Evolutionary conservation across 2,888 invertebrate species (phyloP).

Genomic region (Synanthedon vespiformis): DNA sequence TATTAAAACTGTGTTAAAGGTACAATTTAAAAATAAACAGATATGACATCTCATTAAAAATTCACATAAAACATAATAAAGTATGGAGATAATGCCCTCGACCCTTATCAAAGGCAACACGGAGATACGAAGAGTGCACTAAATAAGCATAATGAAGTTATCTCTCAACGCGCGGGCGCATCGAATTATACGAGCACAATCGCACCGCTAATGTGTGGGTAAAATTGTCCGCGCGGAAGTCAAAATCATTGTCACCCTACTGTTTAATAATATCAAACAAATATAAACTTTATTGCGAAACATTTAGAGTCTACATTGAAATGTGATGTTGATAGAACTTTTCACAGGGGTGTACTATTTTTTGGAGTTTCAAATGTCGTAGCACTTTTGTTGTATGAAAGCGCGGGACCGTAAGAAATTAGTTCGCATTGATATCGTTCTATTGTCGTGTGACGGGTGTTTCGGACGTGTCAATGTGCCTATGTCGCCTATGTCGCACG

Average conservation of each 20-base stretch:
- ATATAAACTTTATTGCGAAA: constrained; percentile 4
- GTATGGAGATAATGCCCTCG: background rate
- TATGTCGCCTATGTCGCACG: constrained; percentile 8
- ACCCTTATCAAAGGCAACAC: constrained; percentile 18
- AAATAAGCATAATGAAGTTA: constrained; percentile 32
- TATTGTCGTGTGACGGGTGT: constrained; percentile 20
- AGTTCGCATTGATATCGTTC: constrained; percentile 53
- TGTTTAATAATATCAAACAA: background rate
- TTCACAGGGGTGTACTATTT: background rate
- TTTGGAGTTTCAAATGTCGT: constrained; percentile 5
- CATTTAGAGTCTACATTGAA: background rate
- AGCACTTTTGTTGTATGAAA: constrained; percentile 23
- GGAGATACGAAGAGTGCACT: constrained; percentile 1
- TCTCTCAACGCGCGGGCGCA: constrained; percentile 33
- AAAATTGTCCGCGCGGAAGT: constrained; percentile 48
- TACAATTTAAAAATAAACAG: background rate
- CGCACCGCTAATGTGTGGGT: constrained; percentile 58
- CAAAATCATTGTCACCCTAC: constrained; percentile 31
- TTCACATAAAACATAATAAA: background rate
- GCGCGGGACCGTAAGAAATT: constrained; percentile 63
- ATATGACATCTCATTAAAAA: background rate
- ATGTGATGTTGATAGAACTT: background rate
- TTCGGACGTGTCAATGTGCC: constrained; percentile 22
- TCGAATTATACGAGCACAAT: constrained; percentile 10
- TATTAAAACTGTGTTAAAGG: too few relatives aligned